Percentiles rank a stretch among this genome's conserved stretches.
Evolutionary conservation across 2,888 invertebrate species (phyloP).

Genomic region (Agonopterix alstromeriana): DNA sequence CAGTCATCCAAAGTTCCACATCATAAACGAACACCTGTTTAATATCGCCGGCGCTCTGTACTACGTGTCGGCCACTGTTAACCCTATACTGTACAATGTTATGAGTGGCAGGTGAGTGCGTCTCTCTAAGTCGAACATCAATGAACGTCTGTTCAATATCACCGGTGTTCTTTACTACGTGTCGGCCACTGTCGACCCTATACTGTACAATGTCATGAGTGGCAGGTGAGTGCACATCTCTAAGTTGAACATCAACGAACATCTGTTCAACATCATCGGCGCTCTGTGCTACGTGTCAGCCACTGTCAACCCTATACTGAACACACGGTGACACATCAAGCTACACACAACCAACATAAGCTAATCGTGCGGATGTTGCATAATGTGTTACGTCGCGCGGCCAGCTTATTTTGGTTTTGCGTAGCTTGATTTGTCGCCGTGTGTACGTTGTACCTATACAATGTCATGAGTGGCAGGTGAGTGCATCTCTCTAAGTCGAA

Average conservation of each 20-base stretch:
- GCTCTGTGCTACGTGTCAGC: constrained; percentile 89
- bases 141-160: constrained; percentile 79
- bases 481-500: constrained; percentile 1
- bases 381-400: too few relatives aligned
- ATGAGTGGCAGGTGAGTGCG: constrained; percentile 77
- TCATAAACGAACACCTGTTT: constrained; percentile 84
- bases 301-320: constrained; percentile 91
- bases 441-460: too few relatives aligned
- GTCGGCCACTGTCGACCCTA: constrained; percentile 89
- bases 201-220: constrained; percentile 90
- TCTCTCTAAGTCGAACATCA: background rate
- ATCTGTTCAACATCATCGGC: constrained; percentile 87
- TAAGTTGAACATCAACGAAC: too few relatives aligned
- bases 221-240: constrained; percentile 40
- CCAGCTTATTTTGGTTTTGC: too few relatives aligned
- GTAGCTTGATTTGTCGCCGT: too few relatives aligned
- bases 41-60: constrained; percentile 89
- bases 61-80: constrained; percentile 81
- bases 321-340: too few relatives aligned
- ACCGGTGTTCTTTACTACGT: constrained; percentile 92
- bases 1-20: constrained; percentile 76
- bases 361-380: too few relatives aligned
- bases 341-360: too few relatives aligned
- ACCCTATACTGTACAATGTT: constrained; percentile 91
- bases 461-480: constrained; percentile 82